Base-by-base conservation (phyloP, 2,888 invertebrate genomes). In the Campopleginae sp. region DNA sequence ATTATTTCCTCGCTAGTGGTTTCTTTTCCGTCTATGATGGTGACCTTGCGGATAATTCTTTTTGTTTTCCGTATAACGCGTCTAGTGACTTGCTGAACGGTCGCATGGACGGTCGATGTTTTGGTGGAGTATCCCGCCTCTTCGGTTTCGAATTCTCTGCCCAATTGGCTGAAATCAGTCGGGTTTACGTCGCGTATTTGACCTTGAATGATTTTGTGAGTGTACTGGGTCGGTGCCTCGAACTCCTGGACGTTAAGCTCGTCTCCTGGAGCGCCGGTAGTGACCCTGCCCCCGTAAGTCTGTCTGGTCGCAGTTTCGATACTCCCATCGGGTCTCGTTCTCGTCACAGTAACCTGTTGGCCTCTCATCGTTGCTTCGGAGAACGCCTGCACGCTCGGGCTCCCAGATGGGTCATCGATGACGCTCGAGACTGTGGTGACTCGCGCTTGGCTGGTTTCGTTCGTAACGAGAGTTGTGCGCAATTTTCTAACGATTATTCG, bases 1-100 rank as follows among this genome's bases (percentile, higher is more conserved):
- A 98, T 95, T 0, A 98, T 94, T 94, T 98, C 98, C 93, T 98
- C 98, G 8, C 96, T 96, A 0, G 97, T 95, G 85, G 96, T 96
- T 94, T 98, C 98, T 93, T 97, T 97, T 0, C 98, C 98, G 92
- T 98, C 96, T 82, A 98, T 95, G 6, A 97, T 96, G 0, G 96
- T 96, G 2, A 97, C 95, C 87, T 96, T 96, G 77, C 97, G 95
- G 75, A 98, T 96, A 23, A 97, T 96, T 86, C 96, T 96, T 68
- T 96, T 95, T 19, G 96, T 96, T 89, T 96, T 97, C 84, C 96
- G 95, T 5, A 97, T 96, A n/a, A 97, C 95, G 91, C 96, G 95
- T 87, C 97, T 95, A 0, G 97, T 97, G 0, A 98, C 96, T 94
- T 97, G 97, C 91, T 97, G 97, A 0, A 97, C 97, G 7, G 97